phyloP scores from a whole-genome alignment of 2,888 invertebrate genomes.

The Nemapogon koenigi region DNA sequence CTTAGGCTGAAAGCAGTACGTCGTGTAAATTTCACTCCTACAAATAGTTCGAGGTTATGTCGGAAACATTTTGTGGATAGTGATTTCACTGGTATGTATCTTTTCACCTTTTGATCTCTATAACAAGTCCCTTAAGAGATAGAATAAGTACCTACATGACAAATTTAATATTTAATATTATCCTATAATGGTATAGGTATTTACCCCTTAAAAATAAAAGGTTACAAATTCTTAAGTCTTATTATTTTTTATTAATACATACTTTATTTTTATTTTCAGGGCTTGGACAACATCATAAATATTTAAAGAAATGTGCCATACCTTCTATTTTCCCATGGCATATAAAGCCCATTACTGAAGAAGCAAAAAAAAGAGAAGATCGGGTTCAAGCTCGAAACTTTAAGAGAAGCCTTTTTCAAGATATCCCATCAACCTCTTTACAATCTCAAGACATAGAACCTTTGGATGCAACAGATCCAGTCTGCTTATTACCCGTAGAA shows the following conservation, averaged over 20 bases:
- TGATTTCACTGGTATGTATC: slow-evolving; percentile 3
- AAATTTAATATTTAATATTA: no score
- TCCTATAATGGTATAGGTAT: no score
- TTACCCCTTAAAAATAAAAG: background rate
- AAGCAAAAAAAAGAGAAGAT: slow-evolving; percentile 5
- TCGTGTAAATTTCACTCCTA: slow-evolving; percentile 3
- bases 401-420: slow-evolving; percentile 4
- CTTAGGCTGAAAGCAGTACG: slow-evolving; percentile 13
- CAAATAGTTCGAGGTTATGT: slow-evolving; percentile 11
- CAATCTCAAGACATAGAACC: background rate
- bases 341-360: slow-evolving; percentile 2
- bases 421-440: background rate
- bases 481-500: background rate
- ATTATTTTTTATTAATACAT: background rate
- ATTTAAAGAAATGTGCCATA: slow-evolving; percentile 7
- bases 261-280: background rate
- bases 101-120: no score
- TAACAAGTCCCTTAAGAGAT: no score
- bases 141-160: no score
- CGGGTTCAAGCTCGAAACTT: background rate
- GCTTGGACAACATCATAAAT: slow-evolving; percentile 2
- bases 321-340: slow-evolving; percentile 3
- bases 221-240: background rate
- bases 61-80: slow-evolving; percentile 9
- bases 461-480: background rate